Percentiles rank a stretch among this genome's conserved stretches.
phyloP scores from a whole-genome alignment of 2,797 vertebrate genomes.

The Remorina albescens region DNA sequence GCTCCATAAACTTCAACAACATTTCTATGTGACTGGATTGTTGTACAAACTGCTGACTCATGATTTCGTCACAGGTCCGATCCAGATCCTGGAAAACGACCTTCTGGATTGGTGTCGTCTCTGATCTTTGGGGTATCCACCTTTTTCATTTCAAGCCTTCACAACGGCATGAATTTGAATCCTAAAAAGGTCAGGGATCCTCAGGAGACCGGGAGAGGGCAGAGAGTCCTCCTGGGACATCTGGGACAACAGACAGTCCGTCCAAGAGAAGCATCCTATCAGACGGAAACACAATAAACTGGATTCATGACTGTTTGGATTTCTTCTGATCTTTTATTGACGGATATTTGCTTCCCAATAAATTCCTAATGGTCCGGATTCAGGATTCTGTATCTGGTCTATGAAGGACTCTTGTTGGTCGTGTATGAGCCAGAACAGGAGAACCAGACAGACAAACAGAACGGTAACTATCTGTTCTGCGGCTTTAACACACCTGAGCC shows the following conservation, averaged over 20 bases:
- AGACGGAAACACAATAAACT: not conserved
- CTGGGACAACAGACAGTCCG: not conserved
- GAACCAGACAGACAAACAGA: no score
- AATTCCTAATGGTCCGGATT: not conserved
- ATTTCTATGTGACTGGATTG: no score
- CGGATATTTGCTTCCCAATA: not conserved
- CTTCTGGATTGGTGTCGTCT: not conserved
- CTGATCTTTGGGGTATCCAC: not conserved
- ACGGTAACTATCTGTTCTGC: no score
- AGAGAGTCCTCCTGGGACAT: not conserved
- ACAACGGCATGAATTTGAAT: not conserved
- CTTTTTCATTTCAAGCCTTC: not conserved
- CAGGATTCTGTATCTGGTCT: not conserved
- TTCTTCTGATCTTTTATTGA: not conserved
- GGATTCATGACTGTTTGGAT: not conserved
- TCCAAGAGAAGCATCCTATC: not conserved
- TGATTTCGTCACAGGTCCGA: not conserved
- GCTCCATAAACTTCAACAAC: no score
- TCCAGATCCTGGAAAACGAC: no score
- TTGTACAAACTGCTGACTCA: not conserved
- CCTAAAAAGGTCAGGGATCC: slow-evolving; percentile 35
- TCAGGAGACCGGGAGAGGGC: slow-evolving; percentile 3
- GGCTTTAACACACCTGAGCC: no score
- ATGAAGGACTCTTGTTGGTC: not conserved
- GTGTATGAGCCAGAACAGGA: no score